Evolutionary conservation across 2,113 vertebrate species (phyloP).

Genomic region (Ptyas mucosa): DNA sequence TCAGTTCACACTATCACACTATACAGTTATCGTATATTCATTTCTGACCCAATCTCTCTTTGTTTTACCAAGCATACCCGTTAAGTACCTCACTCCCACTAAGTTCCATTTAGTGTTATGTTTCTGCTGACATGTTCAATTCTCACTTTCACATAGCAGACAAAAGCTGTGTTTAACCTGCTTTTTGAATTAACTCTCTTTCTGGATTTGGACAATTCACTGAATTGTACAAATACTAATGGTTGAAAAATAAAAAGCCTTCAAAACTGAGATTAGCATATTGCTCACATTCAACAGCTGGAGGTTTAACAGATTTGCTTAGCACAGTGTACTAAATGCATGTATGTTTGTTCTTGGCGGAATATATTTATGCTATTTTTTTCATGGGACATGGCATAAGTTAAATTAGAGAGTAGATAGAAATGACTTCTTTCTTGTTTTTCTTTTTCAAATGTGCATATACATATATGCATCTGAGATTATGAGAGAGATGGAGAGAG

Average conservation of each 20-base stretch:
- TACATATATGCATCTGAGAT: background rate
- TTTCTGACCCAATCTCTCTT: background rate
- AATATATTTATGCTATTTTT: background rate
- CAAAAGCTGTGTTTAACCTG: background rate
- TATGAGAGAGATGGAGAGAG: no score
- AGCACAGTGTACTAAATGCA: background rate
- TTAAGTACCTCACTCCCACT: background rate
- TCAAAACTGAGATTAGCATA: background rate
- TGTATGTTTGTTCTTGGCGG: background rate
- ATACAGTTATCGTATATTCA: background rate
- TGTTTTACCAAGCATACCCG: background rate
- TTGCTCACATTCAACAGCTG: background rate
- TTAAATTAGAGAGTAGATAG: background rate
- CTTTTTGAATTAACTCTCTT: background rate
- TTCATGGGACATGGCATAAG: background rate
- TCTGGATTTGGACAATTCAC: background rate
- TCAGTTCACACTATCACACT: background rate
- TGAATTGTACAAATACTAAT: background rate
- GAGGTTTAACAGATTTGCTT: background rate
- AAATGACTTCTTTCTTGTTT: background rate
- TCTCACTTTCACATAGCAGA: background rate
- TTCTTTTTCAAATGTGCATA: background rate
- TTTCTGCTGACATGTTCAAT: background rate
- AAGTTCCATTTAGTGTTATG: background rate
- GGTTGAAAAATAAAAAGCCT: background rate